A percentile compares a stretch with the other conserved stretches of the same genome.
Conservation (phyloP, 2,113 vertebrate genomes). For the Colinus virginianus region DNA sequence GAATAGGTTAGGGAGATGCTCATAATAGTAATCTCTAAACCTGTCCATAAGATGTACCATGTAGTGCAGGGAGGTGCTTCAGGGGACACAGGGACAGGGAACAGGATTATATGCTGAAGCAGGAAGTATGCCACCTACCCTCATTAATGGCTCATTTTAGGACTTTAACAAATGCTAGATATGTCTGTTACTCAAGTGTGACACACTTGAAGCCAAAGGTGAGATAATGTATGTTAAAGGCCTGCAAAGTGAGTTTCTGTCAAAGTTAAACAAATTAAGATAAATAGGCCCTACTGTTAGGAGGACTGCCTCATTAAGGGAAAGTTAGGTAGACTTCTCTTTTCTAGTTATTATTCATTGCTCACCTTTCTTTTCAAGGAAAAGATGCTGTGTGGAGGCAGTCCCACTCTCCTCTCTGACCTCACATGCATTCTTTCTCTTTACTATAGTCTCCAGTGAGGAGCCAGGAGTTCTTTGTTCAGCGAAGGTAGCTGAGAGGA, state of each 20-base stretch:
- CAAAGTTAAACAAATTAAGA: neutral
- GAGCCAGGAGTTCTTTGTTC: neutral
- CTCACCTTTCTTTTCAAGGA: neutral
- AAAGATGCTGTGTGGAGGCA: neutral
- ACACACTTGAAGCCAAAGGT: neutral
- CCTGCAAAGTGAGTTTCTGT: neutral
- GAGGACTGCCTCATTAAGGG: neutral
- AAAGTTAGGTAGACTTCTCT: neutral
- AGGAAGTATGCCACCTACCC: rapidly evolving
- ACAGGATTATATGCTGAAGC: neutral
- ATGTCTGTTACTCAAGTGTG: neutral
- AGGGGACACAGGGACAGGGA: neutral
- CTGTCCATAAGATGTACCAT: neutral
- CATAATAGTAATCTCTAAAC: neutral
- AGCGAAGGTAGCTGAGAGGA: neutral
- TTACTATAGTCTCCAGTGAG: neutral
- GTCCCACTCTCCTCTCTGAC: neutral
- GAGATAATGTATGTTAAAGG: neutral
- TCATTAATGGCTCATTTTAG: neutral
- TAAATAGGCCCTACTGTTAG: constrained; percentile 19
- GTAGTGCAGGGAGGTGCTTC: rapidly evolving
- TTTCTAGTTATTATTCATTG: neutral
- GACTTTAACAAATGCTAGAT: neutral
- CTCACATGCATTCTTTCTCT: neutral
- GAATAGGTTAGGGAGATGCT: neutral